Percentiles rank a stretch among this genome's conserved stretches.
Conservation (phyloP, 2,888 invertebrate genomes). For the Boloria selene region DNA sequence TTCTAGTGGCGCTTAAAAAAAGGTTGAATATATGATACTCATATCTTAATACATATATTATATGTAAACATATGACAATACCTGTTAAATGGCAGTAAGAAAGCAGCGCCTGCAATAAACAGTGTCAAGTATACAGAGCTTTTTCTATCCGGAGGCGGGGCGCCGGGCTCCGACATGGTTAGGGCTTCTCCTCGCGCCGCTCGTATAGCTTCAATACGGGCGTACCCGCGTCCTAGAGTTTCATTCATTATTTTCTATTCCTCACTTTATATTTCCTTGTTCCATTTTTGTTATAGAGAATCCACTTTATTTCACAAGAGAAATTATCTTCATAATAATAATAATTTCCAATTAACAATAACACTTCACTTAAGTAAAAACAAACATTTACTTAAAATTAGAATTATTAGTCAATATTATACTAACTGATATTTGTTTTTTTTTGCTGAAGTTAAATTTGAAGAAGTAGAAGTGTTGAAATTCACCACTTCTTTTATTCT, state of each 20-base stretch:
- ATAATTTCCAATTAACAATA: too few species aligned
- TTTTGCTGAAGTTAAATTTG: conserved; percentile 6
- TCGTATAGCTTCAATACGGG: conserved; percentile 83
- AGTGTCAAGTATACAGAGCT: conserved; percentile 89
- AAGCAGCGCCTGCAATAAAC: conserved; percentile 93
- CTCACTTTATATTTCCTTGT: conserved; percentile 29
- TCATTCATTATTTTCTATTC: conserved; percentile 79
- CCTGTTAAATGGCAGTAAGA: conserved; percentile 96
- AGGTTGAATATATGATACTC: not conserved
- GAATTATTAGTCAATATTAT: not conserved
- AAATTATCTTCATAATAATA: not conserved
- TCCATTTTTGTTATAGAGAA: conserved; percentile 21
- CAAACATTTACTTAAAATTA: not conserved
- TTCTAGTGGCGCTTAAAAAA: too few species aligned
- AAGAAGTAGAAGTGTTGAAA: not conserved
- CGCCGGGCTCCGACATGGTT: conserved; percentile 72
- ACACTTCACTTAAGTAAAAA: too few species aligned
- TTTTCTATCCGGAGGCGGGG: conserved; percentile 87
- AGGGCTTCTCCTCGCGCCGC: conserved; percentile 77
- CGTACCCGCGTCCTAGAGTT: conserved; percentile 85
- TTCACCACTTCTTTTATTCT: not conserved
- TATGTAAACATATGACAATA: conserved; percentile 50
- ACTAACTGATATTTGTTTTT: conserved; percentile 4
- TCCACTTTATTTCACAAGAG: conserved; percentile 11
- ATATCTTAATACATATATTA: not conserved